Evolutionary conservation across 2,113 vertebrate species (phyloP).

Genomic region (Rana temporaria): DNA sequence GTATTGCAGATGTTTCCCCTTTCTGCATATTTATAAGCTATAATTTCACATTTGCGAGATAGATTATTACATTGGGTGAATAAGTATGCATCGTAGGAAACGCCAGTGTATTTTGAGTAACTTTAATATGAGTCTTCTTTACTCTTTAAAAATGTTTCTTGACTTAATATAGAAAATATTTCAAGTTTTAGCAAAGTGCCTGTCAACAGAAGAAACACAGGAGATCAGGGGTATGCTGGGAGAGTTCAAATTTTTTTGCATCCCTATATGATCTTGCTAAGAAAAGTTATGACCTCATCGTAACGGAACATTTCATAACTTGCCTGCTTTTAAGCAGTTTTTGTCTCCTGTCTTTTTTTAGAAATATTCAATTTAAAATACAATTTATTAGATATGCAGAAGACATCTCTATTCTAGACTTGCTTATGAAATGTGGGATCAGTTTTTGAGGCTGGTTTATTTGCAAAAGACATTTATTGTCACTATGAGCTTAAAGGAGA

Average conservation of each 20-base stretch:
- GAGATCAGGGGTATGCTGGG: conserved; percentile 25
- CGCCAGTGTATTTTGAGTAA: conserved; percentile 4
- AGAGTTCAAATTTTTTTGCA: background rate
- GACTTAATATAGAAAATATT: background rate
- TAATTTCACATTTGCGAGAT: conserved; percentile 36
- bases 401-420: no score
- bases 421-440: no score
- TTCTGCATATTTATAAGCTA: conserved; percentile 34
- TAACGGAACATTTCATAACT: no score
- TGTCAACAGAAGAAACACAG: conserved; percentile 5
- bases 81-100: background rate
- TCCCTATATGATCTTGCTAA: no score
- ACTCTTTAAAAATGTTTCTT: conserved; percentile 11
- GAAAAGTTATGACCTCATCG: no score
- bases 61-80: conserved; percentile 39
- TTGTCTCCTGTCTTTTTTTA: no score
- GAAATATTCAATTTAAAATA: no score
- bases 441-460: no score
- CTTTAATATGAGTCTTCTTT: conserved; percentile 23
- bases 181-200: conserved; percentile 25
- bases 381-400: no score
- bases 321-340: no score
- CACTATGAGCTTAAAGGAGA: no score
- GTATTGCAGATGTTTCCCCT: conserved; percentile 44
- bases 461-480: no score